Evolutionary conservation across 2,797 vertebrate species (phyloP).

Genomic region (Antrozous pallidus): DNA sequence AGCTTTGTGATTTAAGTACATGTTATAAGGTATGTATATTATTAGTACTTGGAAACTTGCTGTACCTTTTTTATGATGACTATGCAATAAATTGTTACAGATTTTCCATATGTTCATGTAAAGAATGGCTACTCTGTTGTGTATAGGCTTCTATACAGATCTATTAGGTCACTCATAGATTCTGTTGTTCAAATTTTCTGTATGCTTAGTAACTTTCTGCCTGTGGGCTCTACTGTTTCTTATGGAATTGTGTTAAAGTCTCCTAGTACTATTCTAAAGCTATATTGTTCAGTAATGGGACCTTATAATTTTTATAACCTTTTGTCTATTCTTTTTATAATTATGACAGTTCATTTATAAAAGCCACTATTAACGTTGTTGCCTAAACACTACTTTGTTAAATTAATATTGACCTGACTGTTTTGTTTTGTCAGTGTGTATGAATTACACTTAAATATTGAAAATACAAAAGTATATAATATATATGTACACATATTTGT

Average conservation of each 20-base stretch:
- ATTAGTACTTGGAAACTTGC: not conserved
- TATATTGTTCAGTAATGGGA: not conserved
- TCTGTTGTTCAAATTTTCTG: not conserved
- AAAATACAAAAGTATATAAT: not conserved
- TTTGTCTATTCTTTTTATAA: not conserved
- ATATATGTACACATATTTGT: not conserved
- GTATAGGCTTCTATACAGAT: not conserved
- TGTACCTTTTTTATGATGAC: not conserved
- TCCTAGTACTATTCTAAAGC: not conserved
- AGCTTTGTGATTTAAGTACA: not conserved
- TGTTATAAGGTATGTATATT: not conserved
- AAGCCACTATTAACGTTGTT: not conserved
- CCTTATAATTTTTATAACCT: not conserved
- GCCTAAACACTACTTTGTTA: not conserved
- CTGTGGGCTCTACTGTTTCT: not conserved
- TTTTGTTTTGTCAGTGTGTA: not conserved
- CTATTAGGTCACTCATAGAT: not conserved
- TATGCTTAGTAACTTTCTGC: not conserved
- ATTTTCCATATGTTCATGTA: not conserved
- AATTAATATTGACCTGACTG: not conserved
- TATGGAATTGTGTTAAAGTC: not conserved
- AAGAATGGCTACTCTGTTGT: not conserved
- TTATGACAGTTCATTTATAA: not conserved
- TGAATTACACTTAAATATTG: not conserved
- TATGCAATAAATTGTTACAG: not conserved